Conservation (phyloP, 1,140 invertebrate species). For the Araneus ventricosus region DNA sequence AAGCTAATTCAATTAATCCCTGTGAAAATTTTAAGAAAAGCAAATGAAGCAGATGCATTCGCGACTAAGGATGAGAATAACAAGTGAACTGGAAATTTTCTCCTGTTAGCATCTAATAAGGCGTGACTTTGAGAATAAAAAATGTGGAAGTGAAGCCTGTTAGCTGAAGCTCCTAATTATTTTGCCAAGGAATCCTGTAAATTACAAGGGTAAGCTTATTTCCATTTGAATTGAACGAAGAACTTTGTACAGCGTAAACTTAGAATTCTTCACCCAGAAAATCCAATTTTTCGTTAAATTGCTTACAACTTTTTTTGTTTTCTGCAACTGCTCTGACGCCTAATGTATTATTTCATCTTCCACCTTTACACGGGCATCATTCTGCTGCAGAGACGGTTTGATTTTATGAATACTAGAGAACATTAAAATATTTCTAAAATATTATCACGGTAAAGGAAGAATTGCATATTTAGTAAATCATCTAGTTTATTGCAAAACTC, state of each 20-base stretch:
- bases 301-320: not conserved
- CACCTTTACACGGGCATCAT: too few species aligned
- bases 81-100: not conserved
- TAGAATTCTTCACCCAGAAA: slow-evolving; percentile 1
- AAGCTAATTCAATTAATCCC: too few species aligned
- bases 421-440: too few species aligned
- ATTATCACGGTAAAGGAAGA: too few species aligned
- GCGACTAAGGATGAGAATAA: not conserved
- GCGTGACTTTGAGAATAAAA: slow-evolving; percentile 19
- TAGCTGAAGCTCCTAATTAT: not conserved
- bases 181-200: not conserved
- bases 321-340: too few species aligned
- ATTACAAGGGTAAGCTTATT: not conserved
- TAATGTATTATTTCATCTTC: too few species aligned
- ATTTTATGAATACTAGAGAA: too few species aligned
- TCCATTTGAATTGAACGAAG: not conserved
- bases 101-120: slow-evolving; percentile 1
- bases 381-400: too few species aligned
- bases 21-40: not conserved
- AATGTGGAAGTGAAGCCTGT: not conserved
- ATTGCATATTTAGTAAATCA: too few species aligned
- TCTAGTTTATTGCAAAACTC: too few species aligned
- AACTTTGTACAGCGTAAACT: not conserved
- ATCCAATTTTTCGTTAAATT: not conserved
- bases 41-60: not conserved